phyloP scores from a whole-genome alignment of 2,113 vertebrate species.

The Struthidea cinerea region DNA sequence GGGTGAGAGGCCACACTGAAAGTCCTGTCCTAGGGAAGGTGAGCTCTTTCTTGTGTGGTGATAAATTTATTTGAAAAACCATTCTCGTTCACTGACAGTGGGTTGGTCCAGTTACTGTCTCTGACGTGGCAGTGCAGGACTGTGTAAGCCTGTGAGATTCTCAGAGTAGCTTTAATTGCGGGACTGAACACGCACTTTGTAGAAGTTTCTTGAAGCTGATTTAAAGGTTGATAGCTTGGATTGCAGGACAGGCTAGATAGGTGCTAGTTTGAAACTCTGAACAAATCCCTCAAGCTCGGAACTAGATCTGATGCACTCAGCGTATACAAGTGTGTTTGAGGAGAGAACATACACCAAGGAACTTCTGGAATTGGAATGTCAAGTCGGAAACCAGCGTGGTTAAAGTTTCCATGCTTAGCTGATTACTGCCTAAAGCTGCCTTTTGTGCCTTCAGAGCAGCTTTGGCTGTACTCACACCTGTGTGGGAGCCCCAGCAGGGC shows the following conservation, averaged over 20 bases:
- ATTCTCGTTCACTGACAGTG: not conserved
- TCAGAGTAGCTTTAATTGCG: not conserved
- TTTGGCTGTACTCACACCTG: not conserved
- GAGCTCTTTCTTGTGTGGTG: not conserved
- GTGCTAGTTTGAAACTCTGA: not conserved
- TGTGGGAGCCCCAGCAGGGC: not conserved
- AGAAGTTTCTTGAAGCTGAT: not conserved
- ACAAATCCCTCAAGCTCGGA: not conserved
- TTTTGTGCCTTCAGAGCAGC: not conserved
- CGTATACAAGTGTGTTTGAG: not conserved
- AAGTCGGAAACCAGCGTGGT: slow-evolving; percentile 64
- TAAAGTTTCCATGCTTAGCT: slow-evolving; percentile 18
- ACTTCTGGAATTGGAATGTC: not conserved
- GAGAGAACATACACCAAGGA: not conserved
- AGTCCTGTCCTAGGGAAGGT: not conserved
- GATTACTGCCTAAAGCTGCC: not conserved
- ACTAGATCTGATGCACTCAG: not conserved
- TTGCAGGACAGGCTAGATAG: not conserved
- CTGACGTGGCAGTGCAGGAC: not conserved
- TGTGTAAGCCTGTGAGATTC: not conserved
- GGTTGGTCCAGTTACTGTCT: not conserved
- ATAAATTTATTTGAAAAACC: not conserved
- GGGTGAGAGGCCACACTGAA: not conserved
- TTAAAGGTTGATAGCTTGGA: not conserved
- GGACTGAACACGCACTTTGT: not conserved